Evolutionary conservation across 2,113 vertebrate genomes (phyloP), one percentile per base, ranked within the genome.

Genomic region (Albula goreensis): DNA sequence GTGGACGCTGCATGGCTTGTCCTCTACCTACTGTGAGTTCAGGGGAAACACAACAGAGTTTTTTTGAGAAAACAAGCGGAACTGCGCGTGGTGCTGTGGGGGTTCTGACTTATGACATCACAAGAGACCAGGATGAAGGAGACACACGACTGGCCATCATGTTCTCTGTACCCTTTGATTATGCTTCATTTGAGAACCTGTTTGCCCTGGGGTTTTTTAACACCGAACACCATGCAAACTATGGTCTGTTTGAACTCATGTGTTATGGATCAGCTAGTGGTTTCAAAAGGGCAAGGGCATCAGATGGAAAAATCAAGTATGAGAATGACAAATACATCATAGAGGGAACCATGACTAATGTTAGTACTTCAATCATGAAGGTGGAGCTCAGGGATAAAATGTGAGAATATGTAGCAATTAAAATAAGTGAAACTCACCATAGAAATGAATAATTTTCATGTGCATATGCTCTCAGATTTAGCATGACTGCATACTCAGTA

Each of bases 41-140:
- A 3, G 80, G 80, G 50, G 50, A 6, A 19, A 81, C 51, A 53
- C 50, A 31, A 81, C 25, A 9, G 8, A 7, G 70, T 7, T 5
- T 7, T 11, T 74, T 74, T 31, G 8, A 3, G 6, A 70, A 70
- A 25, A 51, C 80, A 3, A n/a, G 15, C 2, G 80, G n/a, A 3
- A 50, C 8, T 12, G 11, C n/a, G 8, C 12, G 22, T 10, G 80
- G 80, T 25, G 50, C 52, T 19, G 80, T 25, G 51, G 80, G 80
- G 80, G 50, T 81, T 51, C 80, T 81, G 80, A 81, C 22, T 0
- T 56, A 81, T 10, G 80, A 81, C 50, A n/a, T 81, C 22, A 22
- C n/a, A 11, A 7, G 3, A 51, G 22, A 56, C 17, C 50, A 25
- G 19, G 13, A 56, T 9, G n/a, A 52, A 10, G 19, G 8, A 22